These are phyloP conservation scores for Oreochromis aureus DNA, from an alignment of 2,113 vertebrate species.

Conservation along the genomic window DNA sequence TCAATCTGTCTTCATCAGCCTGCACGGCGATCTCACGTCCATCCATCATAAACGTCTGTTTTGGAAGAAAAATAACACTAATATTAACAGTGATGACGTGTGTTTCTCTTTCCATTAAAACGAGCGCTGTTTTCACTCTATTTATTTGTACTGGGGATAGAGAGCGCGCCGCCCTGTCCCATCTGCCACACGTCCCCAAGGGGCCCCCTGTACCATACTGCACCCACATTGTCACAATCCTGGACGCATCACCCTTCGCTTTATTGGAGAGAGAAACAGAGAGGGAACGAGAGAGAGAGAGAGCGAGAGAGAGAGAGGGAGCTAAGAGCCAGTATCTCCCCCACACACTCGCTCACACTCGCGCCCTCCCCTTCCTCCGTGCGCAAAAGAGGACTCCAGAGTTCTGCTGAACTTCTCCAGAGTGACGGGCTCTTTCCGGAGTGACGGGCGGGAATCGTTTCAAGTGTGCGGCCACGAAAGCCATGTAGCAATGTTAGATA, in stretches of 20 bases:
- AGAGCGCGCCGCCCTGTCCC: slow-evolving; percentile 35
- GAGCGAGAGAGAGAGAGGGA: background rate
- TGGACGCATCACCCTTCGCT: background rate
- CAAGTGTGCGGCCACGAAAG: background rate
- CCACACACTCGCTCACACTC: slow-evolving; percentile 10
- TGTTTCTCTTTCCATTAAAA: slow-evolving; percentile 67
- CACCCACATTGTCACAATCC: background rate
- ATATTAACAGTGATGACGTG: background rate
- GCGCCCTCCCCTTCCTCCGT: slow-evolving; percentile 4
- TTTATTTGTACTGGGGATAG: slow-evolving; percentile 52
- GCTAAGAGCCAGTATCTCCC: background rate
- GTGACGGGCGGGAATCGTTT: background rate
- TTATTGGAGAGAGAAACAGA: background rate
- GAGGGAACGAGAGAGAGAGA: background rate
- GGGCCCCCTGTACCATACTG: background rate
- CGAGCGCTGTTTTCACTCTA: slow-evolving; percentile 33
- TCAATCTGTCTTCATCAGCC: background rate
- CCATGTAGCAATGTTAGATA: slow-evolving; percentile 8
- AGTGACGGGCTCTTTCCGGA: slow-evolving; percentile 27
- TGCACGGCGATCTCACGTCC: background rate
- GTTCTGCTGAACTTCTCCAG: background rate
- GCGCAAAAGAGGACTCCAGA: slow-evolving; percentile 12
- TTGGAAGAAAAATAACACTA: background rate
- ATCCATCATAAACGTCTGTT: background rate
- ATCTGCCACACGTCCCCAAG: slow-evolving; percentile 46